These are phyloP conservation scores for Melanogrammus aeglefinus DNA, from an alignment of 2,797 vertebrate species.

Conservation along the genomic window DNA sequence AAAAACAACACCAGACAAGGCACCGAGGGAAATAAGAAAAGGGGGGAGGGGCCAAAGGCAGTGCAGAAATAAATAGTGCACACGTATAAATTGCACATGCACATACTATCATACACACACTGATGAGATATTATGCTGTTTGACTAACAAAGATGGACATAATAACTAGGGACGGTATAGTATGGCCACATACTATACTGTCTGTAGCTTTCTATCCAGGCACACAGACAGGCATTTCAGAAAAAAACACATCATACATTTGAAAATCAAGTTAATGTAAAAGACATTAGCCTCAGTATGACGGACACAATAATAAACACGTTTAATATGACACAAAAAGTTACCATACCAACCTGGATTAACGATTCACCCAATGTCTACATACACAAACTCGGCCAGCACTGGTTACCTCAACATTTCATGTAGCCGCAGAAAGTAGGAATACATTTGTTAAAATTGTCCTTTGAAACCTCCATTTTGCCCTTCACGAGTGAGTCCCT, in stretches of 20 bases:
- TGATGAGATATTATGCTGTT: neutral
- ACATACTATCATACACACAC: slow-evolving; percentile 7
- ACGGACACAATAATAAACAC: neutral
- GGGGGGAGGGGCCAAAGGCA: slow-evolving; percentile 43
- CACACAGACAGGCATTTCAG: too few species aligned
- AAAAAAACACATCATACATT: too few species aligned
- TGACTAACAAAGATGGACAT: neutral
- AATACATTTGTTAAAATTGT: too few species aligned
- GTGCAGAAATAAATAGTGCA: slow-evolving; percentile 63
- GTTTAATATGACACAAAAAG: neutral
- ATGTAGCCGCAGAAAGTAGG: too few species aligned
- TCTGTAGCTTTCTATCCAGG: too few species aligned
- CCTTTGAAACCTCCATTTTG: too few species aligned
- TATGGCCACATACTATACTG: neutral
- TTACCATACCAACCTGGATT: neutral
- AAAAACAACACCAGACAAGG: neutral
- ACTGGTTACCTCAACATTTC: too few species aligned
- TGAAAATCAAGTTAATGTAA: neutral
- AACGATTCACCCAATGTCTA: neutral
- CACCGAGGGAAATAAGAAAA: neutral
- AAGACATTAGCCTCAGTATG: neutral
- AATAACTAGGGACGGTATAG: neutral
- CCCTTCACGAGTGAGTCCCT: neutral
- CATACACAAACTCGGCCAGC: too few species aligned
- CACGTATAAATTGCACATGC: slow-evolving; percentile 30